phyloP scores from a whole-genome alignment of 2,888 invertebrate species.

The Aspidiotus rigidus region DNA sequence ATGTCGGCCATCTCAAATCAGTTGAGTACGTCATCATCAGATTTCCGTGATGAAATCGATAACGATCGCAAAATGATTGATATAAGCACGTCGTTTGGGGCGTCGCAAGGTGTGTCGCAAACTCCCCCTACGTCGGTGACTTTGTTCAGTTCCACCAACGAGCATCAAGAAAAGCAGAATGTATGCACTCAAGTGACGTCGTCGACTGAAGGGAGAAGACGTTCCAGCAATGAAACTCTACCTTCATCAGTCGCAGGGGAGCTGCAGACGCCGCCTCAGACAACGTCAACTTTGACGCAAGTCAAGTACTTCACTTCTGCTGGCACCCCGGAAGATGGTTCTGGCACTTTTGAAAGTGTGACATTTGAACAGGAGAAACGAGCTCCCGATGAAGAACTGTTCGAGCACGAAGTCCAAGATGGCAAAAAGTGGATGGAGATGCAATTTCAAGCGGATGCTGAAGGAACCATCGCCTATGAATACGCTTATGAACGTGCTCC shows the following conservation, averaged over 20 bases:
- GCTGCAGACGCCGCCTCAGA: slow-evolving; percentile 60
- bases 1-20: slow-evolving; percentile 46
- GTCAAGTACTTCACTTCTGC: slow-evolving; percentile 46
- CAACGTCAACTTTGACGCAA: slow-evolving; percentile 46
- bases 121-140: slow-evolving; percentile 47
- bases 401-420: slow-evolving; percentile 52
- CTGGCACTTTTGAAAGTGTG: slow-evolving; percentile 49
- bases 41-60: slow-evolving; percentile 41
- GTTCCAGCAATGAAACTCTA: slow-evolving; percentile 11
- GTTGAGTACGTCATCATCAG: slow-evolving; percentile 42
- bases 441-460: slow-evolving; percentile 67
- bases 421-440: slow-evolving; percentile 84
- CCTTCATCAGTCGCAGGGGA: too few relatives aligned
- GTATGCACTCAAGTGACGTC: slow-evolving; percentile 51
- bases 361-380: slow-evolving; percentile 59
- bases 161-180: slow-evolving; percentile 47
- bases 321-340: slow-evolving; percentile 41
- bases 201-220: neutral
- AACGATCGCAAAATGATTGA: slow-evolving; percentile 39
- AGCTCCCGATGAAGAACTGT: slow-evolving; percentile 44
- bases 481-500: slow-evolving; percentile 71
- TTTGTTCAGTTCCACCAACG: slow-evolving; percentile 47
- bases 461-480: slow-evolving; percentile 52
- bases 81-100: neutral
- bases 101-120: slow-evolving; percentile 37